A percentile compares a stretch with the other conserved stretches of the same genome.
Conservation (phyloP, 2,113 vertebrate species). For the Argyrosomus japonicus region DNA sequence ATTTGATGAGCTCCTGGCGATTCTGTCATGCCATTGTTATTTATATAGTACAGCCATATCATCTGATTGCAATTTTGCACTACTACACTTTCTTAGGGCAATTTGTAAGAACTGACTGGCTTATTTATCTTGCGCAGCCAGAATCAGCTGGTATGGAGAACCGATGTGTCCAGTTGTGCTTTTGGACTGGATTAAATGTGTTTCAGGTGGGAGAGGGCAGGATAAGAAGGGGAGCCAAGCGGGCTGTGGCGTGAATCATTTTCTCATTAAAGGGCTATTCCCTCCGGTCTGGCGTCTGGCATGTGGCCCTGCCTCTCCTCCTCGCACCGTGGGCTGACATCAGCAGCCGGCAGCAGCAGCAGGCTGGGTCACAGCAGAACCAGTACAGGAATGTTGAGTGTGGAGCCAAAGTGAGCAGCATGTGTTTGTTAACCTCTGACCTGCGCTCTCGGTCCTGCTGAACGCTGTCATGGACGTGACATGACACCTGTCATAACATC, state of each 20-base stretch:
- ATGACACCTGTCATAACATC: conserved; percentile 83
- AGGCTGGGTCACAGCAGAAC: conserved; percentile 52
- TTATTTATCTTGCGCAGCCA: conserved; percentile 77
- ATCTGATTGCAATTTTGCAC: conserved; percentile 82
- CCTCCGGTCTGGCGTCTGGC: conserved; percentile 52
- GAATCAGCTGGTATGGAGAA: conserved; percentile 57
- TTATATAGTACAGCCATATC: conserved; percentile 68
- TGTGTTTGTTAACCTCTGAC: conserved; percentile 79
- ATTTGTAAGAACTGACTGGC: conserved; percentile 72
- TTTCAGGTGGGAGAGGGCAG: conserved; percentile 75
- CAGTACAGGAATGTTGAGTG: conserved; percentile 57
- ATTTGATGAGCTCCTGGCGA: conserved; percentile 71
- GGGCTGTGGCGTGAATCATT: conserved; percentile 71
- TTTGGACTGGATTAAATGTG: conserved; percentile 65
- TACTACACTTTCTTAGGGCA: conserved; percentile 69
- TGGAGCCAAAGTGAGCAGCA: conserved; percentile 70
- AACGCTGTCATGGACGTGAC: conserved; percentile 70
- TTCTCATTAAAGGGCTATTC: conserved; percentile 73
- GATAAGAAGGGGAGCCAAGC: conserved; percentile 54
- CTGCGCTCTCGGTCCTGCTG: conserved; percentile 51
- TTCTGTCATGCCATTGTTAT: conserved; percentile 72
- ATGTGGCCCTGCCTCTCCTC: conserved; percentile 51
- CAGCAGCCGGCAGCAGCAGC: conserved; percentile 32
- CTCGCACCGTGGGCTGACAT: conserved; percentile 46
- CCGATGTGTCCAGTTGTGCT: conserved; percentile 57